Conservation (phyloP, 2,797 vertebrate genomes). For the Microctenopoma lineatum region DNA sequence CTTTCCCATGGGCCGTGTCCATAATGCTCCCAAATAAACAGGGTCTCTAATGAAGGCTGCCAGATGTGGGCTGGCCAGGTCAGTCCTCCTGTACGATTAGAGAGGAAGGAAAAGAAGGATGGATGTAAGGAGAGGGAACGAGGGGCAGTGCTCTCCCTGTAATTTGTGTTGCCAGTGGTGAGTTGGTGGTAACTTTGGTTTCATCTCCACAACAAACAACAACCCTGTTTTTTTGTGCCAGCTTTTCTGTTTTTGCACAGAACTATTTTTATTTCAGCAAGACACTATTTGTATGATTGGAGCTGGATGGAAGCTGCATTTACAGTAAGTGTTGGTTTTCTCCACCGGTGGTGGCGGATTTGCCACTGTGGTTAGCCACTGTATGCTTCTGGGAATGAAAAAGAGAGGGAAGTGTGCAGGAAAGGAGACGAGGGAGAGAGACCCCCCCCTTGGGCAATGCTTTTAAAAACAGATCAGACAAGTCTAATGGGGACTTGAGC, state of each 20-base stretch:
- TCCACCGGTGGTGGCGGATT: constrained; percentile 19
- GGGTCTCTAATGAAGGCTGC: constrained; percentile 80
- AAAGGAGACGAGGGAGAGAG: constrained; percentile 33
- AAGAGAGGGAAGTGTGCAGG: constrained; percentile 27
- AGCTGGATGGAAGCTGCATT: constrained; percentile 12
- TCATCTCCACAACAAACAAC: constrained; percentile 71
- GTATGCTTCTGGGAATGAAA: constrained; percentile 44
- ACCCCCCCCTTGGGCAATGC: constrained; percentile 48
- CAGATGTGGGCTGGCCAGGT: constrained; percentile 83
- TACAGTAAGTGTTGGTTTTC: constrained; percentile 28
- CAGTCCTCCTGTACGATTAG: constrained; percentile 79
- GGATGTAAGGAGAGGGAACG: constrained; percentile 56
- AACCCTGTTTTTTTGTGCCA: constrained; percentile 41
- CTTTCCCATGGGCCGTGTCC: constrained; percentile 80
- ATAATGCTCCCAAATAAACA: constrained; percentile 77
- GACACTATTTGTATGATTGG: constrained; percentile 18
- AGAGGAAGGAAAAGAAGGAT: constrained; percentile 71
- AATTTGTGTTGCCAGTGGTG: constrained; percentile 68
- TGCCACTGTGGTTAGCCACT: constrained; percentile 40
- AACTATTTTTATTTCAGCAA: constrained; percentile 54
- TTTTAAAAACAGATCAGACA: constrained; percentile 78
- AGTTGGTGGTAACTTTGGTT: constrained; percentile 66
- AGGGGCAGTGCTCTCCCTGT: constrained; percentile 66
- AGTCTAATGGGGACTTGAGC: constrained; percentile 70
- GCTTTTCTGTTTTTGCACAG: constrained; percentile 39